These are phyloP conservation scores for Alloscopus bannaensis DNA, from an alignment of 2,888 invertebrate species.

Conservation along the genomic window DNA sequence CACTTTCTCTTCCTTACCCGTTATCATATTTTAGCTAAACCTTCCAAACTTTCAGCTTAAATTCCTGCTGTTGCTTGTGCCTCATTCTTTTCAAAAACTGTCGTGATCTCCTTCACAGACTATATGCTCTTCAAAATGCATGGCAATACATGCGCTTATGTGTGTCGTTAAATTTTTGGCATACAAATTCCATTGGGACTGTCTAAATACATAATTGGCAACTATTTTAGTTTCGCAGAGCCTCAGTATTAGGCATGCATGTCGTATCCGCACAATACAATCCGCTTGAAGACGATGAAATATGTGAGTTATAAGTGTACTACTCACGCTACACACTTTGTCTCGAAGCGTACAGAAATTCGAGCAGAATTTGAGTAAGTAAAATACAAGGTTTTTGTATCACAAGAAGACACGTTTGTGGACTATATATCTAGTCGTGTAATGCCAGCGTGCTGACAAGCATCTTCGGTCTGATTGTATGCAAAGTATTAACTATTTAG, in stretches of 20 bases:
- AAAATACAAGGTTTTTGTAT: no score
- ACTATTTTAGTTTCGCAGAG: conserved; percentile 40
- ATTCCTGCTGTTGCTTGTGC: conserved; percentile 20
- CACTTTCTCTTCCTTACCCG: conserved; percentile 33
- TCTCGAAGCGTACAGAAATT: no score
- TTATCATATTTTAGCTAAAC: conserved; percentile 36
- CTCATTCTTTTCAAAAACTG: conserved; percentile 1
- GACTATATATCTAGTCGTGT: no score
- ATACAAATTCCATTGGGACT: conserved; percentile 49
- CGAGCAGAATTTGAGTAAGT: no score
- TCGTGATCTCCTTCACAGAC: neutral
- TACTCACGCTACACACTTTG: neutral
- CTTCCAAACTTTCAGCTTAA: conserved; percentile 26
- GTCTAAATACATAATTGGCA: conserved; percentile 57
- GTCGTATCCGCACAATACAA: conserved; percentile 41
- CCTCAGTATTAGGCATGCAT: conserved; percentile 50
- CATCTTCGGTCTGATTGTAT: no score
- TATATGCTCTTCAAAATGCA: conserved; percentile 7
- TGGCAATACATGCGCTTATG: conserved; percentile 12
- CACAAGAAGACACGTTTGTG: no score
- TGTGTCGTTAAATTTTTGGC: conserved; percentile 52
- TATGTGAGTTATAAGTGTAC: neutral
- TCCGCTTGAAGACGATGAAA: neutral
- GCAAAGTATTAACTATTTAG: no score
- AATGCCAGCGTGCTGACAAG: no score